A percentile compares a stretch with the other conserved stretches of the same genome.
These are phyloP conservation scores for Ceyx erithaca DNA, from an alignment of 2,797 vertebrate genomes.

Conservation along the genomic window DNA sequence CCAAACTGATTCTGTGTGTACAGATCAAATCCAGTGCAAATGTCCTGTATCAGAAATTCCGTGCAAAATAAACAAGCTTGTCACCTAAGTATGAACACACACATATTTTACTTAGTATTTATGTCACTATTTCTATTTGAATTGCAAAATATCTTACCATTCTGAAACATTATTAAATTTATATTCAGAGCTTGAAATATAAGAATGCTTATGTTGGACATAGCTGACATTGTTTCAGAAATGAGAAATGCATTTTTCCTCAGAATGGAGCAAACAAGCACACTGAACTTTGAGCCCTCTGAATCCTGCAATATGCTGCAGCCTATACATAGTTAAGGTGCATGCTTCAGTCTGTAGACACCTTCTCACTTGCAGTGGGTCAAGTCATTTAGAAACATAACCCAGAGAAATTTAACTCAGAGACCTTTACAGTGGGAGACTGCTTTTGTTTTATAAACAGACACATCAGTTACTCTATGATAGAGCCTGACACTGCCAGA, in stretches of 20 bases:
- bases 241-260: neutral
- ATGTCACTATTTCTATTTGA: neutral
- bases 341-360: neutral
- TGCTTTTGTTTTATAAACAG: conserved; percentile 11
- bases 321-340: neutral
- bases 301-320: neutral
- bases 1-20: conserved; percentile 1
- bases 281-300: neutral
- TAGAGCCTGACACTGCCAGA: neutral
- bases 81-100: neutral
- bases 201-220: neutral
- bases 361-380: conserved; percentile 7
- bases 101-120: neutral
- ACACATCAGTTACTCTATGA: neutral
- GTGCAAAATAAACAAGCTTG: neutral
- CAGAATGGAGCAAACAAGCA: neutral
- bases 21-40: neutral
- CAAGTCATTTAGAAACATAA: conserved; percentile 45
- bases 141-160: neutral
- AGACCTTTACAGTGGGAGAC: neutral
- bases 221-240: neutral
- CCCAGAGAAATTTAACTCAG: neutral
- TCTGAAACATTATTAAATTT: neutral
- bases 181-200: neutral
- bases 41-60: neutral